Conservation (phyloP, 1,140 invertebrate species). For the Bradysia coprophila region DNA sequence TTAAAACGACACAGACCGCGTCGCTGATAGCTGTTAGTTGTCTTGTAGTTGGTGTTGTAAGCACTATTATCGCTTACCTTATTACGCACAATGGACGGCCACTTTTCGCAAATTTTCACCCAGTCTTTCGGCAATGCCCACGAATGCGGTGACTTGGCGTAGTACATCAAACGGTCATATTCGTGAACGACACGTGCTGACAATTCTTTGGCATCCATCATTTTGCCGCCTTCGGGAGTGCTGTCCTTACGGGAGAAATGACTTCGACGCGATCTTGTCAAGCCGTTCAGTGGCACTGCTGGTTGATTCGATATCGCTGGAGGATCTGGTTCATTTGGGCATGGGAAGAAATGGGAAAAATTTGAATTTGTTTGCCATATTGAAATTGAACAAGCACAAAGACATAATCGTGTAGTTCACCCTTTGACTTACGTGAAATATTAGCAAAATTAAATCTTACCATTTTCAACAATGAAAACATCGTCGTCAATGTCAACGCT, state of each 20-base stretch:
- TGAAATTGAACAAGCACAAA: not conserved
- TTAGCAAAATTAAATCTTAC: conserved; percentile 2
- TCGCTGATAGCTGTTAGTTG: no score
- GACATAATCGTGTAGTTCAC: not conserved
- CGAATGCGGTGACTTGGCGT: conserved; percentile 19
- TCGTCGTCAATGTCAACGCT: conserved; percentile 18
- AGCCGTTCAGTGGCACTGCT: conserved; percentile 12
- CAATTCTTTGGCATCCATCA: no score
- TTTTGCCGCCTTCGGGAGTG: conserved; percentile 12
- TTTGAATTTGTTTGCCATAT: no score
- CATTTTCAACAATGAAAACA: conserved; percentile 13
- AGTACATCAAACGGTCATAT: conserved; percentile 20
- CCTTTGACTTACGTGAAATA: not conserved
- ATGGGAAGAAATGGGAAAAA: no score
- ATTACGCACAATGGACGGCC: conserved; percentile 19
- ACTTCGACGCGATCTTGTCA: conserved; percentile 20
- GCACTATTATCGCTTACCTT: conserved; percentile 15
- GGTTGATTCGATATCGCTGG: not conserved
- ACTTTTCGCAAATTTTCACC: conserved; percentile 16
- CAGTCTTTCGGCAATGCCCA: conserved; percentile 17
- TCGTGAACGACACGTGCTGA: conserved; percentile 17
- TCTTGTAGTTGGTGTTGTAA: not conserved
- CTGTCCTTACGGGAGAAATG: conserved; percentile 24
- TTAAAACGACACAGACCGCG: no score
- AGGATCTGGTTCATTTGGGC: no score